phyloP scores from a whole-genome alignment of 2,888 invertebrate genomes.

The Hydrotaea diabolus region DNA sequence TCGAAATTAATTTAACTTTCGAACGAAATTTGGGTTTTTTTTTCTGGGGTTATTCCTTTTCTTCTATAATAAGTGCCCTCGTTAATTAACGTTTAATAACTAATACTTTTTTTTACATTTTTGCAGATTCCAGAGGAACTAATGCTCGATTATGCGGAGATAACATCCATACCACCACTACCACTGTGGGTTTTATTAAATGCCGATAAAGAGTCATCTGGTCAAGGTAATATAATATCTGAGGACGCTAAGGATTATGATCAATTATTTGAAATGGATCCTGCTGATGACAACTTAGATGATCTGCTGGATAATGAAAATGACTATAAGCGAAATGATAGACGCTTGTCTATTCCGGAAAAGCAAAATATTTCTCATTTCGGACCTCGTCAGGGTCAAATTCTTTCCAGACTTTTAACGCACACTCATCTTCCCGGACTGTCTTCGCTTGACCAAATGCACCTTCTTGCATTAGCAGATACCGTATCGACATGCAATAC shows the following conservation, averaged over 20 bases:
- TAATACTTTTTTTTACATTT: too few species aligned
- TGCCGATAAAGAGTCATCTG: conserved; percentile 93
- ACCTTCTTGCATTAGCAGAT: conserved; percentile 98
- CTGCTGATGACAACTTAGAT: conserved; percentile 91
- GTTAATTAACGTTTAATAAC: too few species aligned
- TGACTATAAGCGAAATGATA: conserved; percentile 83
- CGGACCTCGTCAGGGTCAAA: conserved; percentile 91
- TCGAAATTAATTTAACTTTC: too few species aligned
- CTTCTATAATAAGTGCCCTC: too few species aligned
- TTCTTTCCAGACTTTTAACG: conserved; percentile 93
- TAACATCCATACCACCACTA: conserved; percentile 98
- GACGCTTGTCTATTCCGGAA: conserved; percentile 86
- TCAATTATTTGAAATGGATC: conserved; percentile 91
- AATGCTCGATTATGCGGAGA: conserved; percentile 95
- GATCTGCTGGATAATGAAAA: conserved; percentile 89
- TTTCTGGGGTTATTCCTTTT: too few species aligned
- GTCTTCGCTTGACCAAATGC: conserved; percentile 99
- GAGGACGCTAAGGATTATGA: conserved; percentile 87
- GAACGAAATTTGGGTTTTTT: too few species aligned
- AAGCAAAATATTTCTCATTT: conserved; percentile 91
- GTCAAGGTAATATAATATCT: conserved; percentile 69
- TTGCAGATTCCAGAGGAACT: conserved; percentile 89
- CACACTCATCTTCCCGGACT: conserved; percentile 97
- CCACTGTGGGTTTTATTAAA: conserved; percentile 97
- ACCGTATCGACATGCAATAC: conserved; percentile 97